Conservation (phyloP, 1,140 invertebrate genomes). For the Heliconius congener region DNA sequence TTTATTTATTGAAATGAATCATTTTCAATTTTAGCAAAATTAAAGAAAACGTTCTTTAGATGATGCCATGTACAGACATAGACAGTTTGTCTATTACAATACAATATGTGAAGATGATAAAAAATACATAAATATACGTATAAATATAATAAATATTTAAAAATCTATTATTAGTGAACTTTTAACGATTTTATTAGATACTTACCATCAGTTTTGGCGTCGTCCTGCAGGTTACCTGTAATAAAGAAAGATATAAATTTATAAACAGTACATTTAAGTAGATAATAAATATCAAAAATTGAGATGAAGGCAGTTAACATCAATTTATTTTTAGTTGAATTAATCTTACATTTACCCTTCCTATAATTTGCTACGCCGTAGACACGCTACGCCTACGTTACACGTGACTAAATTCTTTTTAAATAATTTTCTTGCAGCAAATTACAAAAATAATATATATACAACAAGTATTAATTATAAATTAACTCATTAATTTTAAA, state of each 20-base stretch:
- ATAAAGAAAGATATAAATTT: not conserved
- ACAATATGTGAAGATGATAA: too few species aligned
- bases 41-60: too few species aligned
- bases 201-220: conserved; percentile 36
- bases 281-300: too few species aligned
- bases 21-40: too few species aligned
- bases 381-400: not conserved
- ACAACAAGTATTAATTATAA: too few species aligned
- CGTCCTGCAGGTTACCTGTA: conserved; percentile 33
- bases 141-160: not conserved
- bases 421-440: not conserved
- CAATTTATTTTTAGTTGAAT: too few species aligned
- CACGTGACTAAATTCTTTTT: not conserved
- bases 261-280: too few species aligned
- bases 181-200: conserved; percentile 10
- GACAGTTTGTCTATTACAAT: too few species aligned
- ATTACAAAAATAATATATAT: not conserved
- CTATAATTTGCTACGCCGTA: not conserved
- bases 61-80: too few species aligned
- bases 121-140: too few species aligned
- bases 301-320: not conserved
- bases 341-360: not conserved
- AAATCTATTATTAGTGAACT: not conserved
- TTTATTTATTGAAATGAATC: too few species aligned
- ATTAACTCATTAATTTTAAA: too few species aligned